A percentile compares a stretch with the other conserved stretches of the same genome.
phyloP scores from a whole-genome alignment of 2,888 invertebrate genomes.

The Phragmatobia fuliginosa region DNA sequence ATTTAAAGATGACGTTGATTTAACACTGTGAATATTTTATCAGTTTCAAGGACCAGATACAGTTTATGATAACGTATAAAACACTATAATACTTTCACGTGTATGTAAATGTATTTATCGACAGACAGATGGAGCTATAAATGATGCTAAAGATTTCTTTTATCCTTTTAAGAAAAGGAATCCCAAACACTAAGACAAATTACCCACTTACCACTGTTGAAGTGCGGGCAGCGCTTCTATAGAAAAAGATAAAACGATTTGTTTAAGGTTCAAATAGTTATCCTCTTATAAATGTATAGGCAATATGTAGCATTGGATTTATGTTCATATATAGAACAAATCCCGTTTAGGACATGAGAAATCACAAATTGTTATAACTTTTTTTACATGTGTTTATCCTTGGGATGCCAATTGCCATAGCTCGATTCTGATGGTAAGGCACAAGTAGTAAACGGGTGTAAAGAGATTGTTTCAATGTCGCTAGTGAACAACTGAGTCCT shows the following conservation, averaged over 20 bases:
- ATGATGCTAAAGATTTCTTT: not conserved
- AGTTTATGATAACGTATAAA: not conserved
- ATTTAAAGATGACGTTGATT: not conserved
- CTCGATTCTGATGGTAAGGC: not conserved
- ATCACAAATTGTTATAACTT: not conserved
- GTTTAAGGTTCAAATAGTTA: slow-evolving; percentile 24
- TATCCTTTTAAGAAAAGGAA: not conserved
- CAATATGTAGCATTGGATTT: slow-evolving; percentile 34
- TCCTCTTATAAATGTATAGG: slow-evolving; percentile 30
- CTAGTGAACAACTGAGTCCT: not conserved
- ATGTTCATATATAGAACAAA: slow-evolving; percentile 31
- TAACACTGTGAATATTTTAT: not conserved
- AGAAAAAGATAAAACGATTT: slow-evolving; percentile 14
- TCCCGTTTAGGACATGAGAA: slow-evolving; percentile 4
- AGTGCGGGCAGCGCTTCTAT: not conserved
- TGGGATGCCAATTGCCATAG: too few relatives aligned
- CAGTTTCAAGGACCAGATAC: not conserved
- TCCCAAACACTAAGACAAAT: slow-evolving; percentile 11
- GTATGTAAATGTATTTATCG: not conserved
- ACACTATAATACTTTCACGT: not conserved
- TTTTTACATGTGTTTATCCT: not conserved
- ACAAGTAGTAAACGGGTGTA: too few relatives aligned
- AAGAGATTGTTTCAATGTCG: not conserved
- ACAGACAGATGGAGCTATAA: not conserved
- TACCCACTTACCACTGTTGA: not conserved